Evolutionary conservation across 2,888 invertebrate species (phyloP).

Genomic region (Gymnoscelis rufifasciata): DNA sequence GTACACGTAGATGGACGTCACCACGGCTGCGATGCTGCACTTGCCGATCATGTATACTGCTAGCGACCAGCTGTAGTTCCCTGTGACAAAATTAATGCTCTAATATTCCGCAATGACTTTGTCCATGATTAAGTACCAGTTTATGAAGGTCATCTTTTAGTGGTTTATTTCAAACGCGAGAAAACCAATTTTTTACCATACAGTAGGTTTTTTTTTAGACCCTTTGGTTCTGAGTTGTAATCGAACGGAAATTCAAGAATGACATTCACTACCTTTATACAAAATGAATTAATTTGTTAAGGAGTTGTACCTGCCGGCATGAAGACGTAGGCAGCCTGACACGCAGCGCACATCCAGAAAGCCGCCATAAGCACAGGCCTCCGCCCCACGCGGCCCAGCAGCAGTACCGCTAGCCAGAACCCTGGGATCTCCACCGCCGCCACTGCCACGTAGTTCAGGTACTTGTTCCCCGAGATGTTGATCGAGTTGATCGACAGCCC

Average conservation of each 20-base stretch:
- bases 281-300: too few relatives aligned
- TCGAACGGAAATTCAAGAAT: too few relatives aligned
- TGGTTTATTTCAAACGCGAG: too few relatives aligned
- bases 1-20: constrained; percentile 79
- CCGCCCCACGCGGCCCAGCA: constrained; percentile 79
- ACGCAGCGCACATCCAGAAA: constrained; percentile 78
- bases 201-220: too few relatives aligned
- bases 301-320: constrained; percentile 70
- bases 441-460: constrained; percentile 81
- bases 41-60: constrained; percentile 79
- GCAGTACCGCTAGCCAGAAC: constrained; percentile 76
- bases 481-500: constrained; percentile 82
- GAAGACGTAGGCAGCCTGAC: constrained; percentile 78
- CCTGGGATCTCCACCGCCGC: constrained; percentile 83
- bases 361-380: constrained; percentile 76
- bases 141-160: too few relatives aligned
- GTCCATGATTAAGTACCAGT: too few relatives aligned
- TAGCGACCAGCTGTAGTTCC: constrained; percentile 39
- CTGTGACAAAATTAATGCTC: too few relatives aligned
- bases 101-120: too few relatives aligned
- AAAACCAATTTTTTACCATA: too few relatives aligned
- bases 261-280: too few relatives aligned
- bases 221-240: too few relatives aligned
- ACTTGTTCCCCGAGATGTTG: constrained; percentile 79
- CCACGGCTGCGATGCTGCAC: constrained; percentile 78